Conservation (phyloP, 2,113 vertebrate genomes). For the Sinocyclocheilus anshuiensis region DNA sequence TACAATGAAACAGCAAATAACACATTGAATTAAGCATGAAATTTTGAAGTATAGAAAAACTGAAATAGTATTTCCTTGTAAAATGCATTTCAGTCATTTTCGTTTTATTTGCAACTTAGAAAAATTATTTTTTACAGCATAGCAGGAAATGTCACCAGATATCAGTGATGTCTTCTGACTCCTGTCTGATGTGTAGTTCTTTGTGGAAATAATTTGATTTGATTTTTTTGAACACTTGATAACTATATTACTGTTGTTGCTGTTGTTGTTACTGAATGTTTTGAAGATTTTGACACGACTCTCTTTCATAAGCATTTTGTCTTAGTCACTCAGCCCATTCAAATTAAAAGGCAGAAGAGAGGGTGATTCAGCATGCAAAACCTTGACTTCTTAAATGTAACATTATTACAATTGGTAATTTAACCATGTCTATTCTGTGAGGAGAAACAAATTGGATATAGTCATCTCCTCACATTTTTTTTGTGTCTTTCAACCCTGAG, state of each 20-base stretch:
- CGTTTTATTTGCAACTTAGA: too few species aligned
- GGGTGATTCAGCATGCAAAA: neutral
- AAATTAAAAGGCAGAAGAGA: neutral
- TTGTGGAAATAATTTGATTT: too few species aligned
- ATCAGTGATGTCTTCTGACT: too few species aligned
- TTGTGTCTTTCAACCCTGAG: conserved; percentile 33
- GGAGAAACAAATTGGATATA: conserved; percentile 27
- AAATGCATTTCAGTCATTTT: too few species aligned
- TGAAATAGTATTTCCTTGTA: too few species aligned
- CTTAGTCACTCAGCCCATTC: neutral
- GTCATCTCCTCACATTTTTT: neutral
- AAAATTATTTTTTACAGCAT: too few species aligned
- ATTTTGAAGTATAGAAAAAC: too few species aligned
- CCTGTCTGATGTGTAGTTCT: too few species aligned
- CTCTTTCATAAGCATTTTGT: neutral
- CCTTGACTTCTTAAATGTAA: conserved; percentile 2
- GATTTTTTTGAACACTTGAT: too few species aligned
- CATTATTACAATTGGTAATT: neutral
- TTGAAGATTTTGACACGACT: neutral
- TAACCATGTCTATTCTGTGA: conserved; percentile 4
- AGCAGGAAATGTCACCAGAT: too few species aligned
- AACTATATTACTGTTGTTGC: neutral
- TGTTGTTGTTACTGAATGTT: neutral
- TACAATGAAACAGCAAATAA: too few species aligned
- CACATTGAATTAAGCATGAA: too few species aligned